Evolutionary conservation across 1,140 invertebrate species (phyloP).

Genomic region (Caenorhabditis briggsae): DNA sequence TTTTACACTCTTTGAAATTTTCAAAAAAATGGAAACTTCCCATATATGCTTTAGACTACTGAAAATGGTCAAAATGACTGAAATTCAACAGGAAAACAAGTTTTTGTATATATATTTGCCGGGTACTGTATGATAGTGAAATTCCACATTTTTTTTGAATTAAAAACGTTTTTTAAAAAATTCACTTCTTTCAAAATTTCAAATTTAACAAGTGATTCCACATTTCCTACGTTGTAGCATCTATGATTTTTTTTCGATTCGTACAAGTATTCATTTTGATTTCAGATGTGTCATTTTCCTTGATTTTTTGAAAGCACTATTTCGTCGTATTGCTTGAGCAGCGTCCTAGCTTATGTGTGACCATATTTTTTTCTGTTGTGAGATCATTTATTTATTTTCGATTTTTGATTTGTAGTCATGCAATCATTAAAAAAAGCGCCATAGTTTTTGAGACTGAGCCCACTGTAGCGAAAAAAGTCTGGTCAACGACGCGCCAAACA

Average conservation of each 20-base stretch:
- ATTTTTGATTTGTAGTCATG: neutral
- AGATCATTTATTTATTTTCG: neutral
- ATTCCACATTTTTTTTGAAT: too few species aligned
- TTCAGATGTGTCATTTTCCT: neutral
- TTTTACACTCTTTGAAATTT: too few species aligned
- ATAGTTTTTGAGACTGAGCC: conserved; percentile 66
- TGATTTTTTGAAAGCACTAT: neutral
- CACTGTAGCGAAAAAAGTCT: conserved; percentile 68
- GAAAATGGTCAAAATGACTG: too few species aligned
- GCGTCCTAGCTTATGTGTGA: conserved; percentile 45
- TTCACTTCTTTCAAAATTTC: too few species aligned
- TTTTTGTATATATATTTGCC: neutral
- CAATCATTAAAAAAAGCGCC: neutral
- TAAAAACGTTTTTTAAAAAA: too few species aligned
- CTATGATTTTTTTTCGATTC: neutral
- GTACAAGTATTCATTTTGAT: too few species aligned
- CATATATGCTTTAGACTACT: too few species aligned
- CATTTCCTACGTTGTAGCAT: neutral
- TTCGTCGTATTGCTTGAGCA: conserved; percentile 51
- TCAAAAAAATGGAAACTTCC: too few species aligned
- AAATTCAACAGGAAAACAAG: too few species aligned
- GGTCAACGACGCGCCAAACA: conserved; percentile 69
- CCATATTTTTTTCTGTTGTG: conserved; percentile 3
- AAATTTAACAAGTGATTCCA: too few species aligned
- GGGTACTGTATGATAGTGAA: too few species aligned